Conservation (phyloP, 2,888 invertebrate species). For the Drosophila stalkeri region DNA sequence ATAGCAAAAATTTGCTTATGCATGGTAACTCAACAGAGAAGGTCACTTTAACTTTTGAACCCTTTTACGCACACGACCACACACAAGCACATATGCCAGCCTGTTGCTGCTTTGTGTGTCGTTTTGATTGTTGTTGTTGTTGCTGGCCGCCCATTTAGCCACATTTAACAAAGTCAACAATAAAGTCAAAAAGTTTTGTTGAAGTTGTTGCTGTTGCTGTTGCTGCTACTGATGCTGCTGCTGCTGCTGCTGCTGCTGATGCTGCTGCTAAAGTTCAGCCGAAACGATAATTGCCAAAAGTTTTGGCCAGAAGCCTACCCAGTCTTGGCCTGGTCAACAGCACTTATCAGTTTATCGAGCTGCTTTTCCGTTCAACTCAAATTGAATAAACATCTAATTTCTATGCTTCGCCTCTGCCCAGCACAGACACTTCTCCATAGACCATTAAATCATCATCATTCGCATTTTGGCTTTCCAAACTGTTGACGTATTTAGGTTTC, state of each 20-base stretch:
- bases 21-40: conserved; percentile 32
- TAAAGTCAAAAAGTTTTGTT: conserved; percentile 68
- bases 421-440: conserved; percentile 9
- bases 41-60: conserved; percentile 38
- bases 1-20: conserved; percentile 44
- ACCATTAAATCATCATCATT: conserved; percentile 60
- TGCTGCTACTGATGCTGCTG: neutral
- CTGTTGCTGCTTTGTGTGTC: conserved; percentile 43
- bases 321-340: neutral
- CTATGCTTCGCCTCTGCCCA: conserved; percentile 10
- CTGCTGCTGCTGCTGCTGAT: neutral
- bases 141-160: conserved; percentile 77
- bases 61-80: conserved; percentile 31
- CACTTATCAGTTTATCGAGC: conserved; percentile 38
- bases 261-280: conserved; percentile 16
- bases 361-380: conserved; percentile 29
- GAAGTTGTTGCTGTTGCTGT: conserved; percentile 10
- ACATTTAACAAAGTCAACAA: conserved; percentile 81
- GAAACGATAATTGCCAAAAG: conserved; percentile 49
- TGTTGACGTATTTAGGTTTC: conserved; percentile 73
- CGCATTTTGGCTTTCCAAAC: conserved; percentile 28
- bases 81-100: conserved; percentile 31
- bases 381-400: conserved; percentile 30
- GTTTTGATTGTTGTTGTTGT: conserved; percentile 27
- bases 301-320: conserved; percentile 9